Base-by-base conservation (phyloP, 2,888 invertebrate species). In the Anaspis maculata region DNA sequence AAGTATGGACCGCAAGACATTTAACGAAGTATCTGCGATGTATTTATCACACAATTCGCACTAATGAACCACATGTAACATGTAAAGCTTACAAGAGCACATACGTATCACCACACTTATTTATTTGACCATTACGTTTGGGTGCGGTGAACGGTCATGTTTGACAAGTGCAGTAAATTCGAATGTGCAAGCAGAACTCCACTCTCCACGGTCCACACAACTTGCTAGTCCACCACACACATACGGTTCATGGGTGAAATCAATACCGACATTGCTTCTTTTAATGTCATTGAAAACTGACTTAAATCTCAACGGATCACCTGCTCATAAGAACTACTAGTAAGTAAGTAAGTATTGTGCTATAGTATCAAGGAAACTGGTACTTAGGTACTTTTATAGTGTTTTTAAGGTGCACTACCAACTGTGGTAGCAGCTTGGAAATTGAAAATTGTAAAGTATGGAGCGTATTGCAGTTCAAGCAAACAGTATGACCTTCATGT, bases 61-160 rank as follows among this genome's bases (percentile, higher is more conserved):
- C 39, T 42, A 42, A 42, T 42, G 42, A 42, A 42, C 42, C 37
- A 27, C 42, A 39, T 42, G 34, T 42, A 34, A 36, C 39, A 37
- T 32, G 34, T 31, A 23, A 25, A 32, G 32, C 25, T 19, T 37
- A 42, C 38, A 37, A 35, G 35, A 27, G 35, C n/a, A n/a, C 30
- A 19, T 27, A 32, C 14, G 24, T 14, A 35, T n/a, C n/a, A n/a
- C n/a, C 24, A 32, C 32, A 36, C 32, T 39, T 42, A 40, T 39
- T 42, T 39, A 42, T 39, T 39, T 37, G 36, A 34, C 32, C 39
- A 42, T 42, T 41, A 41, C 30, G 32, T 41, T 41, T 42, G 34
- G 39, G 39, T 26, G 41, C 32, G 36, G 23, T 36, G 32, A 41
- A 35, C 33, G 35, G 31, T 35, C 37, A 36, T 39, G 39, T 30